Base-by-base conservation (phyloP, 2,888 invertebrate species). In the Harpalus rufipes region DNA sequence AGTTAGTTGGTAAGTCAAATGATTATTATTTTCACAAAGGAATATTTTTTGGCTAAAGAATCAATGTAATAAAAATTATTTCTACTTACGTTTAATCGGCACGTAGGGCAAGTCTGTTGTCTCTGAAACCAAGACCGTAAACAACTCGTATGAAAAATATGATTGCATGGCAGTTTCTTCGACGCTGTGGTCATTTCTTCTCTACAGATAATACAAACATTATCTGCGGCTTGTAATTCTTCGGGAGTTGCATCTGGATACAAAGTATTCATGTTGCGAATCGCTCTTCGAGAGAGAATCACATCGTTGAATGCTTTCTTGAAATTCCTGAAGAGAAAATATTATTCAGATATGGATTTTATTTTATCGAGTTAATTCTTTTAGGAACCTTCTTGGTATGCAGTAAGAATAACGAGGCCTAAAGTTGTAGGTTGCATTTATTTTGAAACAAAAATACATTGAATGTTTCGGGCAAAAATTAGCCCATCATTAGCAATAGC, bases 41-140 rank as follows among this genome's bases (percentile, higher is more conserved):
- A 32, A 32, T 5, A 0, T 32, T 5, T 32, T 32, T 59, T 59
- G 2, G n/a, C 16, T 12, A 56, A 56, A 56, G 10, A n/a, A 56
- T 21, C 21, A 21, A 21, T 12, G 14, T n/a, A 58, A 59, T 18
- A 59, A 7, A 58, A 16, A n/a, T 59, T 3, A 12, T 59, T 14
- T 32, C 44, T 8, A 41, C 80, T 85, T 80, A 91, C 98, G 91
- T 99, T 98, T 87, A 98, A 93, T 12, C 99, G 94, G 90, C 99
- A 99, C 4, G 99, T 99, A 0, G 99, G 99, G 90, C 99, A 99
- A 4, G 99, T 99, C 92, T 99, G 99, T 91, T 99, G 99, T 7
- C 99, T 94, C 92, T 99, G 99, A 92, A 99, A 99, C 99, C 99
- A 99, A 58, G 98, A 98, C 76, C 99, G 95, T 83, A 99, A 93